Conservation (phyloP, 2,888 invertebrate genomes). For the Siphonodentalium dalli region DNA sequence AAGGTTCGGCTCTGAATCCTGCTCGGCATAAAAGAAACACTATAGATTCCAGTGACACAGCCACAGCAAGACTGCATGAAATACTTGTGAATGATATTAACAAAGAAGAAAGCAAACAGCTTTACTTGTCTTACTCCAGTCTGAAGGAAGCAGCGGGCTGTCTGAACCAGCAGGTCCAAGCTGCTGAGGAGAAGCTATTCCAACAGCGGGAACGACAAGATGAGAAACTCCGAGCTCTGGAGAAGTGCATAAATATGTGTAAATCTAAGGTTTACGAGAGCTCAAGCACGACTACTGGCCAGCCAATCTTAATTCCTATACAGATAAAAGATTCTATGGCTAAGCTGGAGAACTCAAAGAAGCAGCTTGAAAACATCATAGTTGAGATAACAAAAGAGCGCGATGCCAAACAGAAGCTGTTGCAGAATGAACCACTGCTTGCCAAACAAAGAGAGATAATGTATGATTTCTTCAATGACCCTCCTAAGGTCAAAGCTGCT, state of each 20-base stretch:
- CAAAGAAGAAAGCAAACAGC: conserved; percentile 29
- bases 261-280: conserved; percentile 45
- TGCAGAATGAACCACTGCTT: conserved; percentile 47
- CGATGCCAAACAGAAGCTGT: conserved; percentile 48
- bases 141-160: conserved; percentile 41
- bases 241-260: conserved; percentile 36
- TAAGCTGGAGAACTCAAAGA: conserved; percentile 42
- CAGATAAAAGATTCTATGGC: conserved; percentile 43
- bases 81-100: conserved; percentile 32
- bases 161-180: conserved; percentile 33
- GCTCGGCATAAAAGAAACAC: conserved; percentile 51
- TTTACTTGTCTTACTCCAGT: conserved; percentile 45
- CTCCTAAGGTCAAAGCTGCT: conserved; percentile 39
- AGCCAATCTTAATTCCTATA: conserved; percentile 47
- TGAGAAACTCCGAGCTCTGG: too few species aligned
- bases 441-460: conserved; percentile 52
- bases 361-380: conserved; percentile 47
- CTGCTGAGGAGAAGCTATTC: conserved; percentile 4
- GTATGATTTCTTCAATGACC: conserved; percentile 51
- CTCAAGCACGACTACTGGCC: conserved; percentile 47
- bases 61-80: conserved; percentile 43
- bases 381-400: conserved; percentile 45
- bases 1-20: conserved; percentile 43
- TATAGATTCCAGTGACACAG: conserved; percentile 56
- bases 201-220: too few species aligned